A percentile compares a stretch with the other conserved stretches of the same genome.
These are phyloP conservation scores for Schizaphis graminum DNA, from an alignment of 2,888 invertebrate species.

Conservation along the genomic window DNA sequence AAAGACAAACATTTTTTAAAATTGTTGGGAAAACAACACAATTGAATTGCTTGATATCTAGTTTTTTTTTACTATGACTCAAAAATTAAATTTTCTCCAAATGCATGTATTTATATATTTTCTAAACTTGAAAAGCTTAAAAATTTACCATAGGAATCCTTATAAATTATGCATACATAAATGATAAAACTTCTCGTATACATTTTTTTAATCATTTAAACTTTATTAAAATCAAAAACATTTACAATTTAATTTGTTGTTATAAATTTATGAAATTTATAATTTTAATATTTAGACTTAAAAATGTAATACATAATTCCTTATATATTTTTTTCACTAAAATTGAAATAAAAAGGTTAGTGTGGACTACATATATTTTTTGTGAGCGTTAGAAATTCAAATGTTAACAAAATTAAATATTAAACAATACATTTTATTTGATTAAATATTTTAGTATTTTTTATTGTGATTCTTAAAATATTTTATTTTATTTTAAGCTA, in stretches of 20 bases:
- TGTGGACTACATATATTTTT: not conserved
- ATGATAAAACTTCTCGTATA: no score
- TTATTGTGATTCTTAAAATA: not conserved
- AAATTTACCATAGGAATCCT: no score
- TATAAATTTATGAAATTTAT: no score
- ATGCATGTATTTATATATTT: not conserved
- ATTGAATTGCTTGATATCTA: not conserved
- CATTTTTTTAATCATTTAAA: no score
- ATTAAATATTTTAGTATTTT: not conserved
- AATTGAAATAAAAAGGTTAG: not conserved
- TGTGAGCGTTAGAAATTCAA: not conserved
- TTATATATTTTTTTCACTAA: not conserved
- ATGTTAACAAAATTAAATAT: not conserved
- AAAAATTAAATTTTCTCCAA: not conserved
- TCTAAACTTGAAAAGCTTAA: not conserved
- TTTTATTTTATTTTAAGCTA: not conserved
- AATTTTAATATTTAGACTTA: not conserved
- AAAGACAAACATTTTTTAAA: not conserved
- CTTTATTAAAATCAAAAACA: no score
- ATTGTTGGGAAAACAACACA: not conserved
- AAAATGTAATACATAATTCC: not conserved
- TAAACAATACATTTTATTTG: not conserved
- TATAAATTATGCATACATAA: no score
- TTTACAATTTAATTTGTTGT: no score
- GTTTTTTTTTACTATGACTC: not conserved